Percentiles rank a stretch among this genome's conserved stretches.
phyloP scores from a whole-genome alignment of 2,113 vertebrate genomes.

The Pseudorhombus dupliciocellatus region DNA sequence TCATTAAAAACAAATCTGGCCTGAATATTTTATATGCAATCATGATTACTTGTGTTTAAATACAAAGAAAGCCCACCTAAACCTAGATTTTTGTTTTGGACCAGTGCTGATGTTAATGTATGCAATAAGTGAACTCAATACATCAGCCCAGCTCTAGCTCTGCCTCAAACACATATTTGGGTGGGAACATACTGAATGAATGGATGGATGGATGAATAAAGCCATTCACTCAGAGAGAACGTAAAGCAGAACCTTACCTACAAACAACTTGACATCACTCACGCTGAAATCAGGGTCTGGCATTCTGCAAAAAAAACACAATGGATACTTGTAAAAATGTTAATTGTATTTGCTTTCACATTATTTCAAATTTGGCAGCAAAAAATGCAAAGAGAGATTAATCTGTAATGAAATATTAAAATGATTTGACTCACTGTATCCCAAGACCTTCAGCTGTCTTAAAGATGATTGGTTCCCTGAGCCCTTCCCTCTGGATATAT shows the following conservation, averaged over 20 bases:
- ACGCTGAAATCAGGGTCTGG: conserved; percentile 96
- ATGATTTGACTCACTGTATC: conserved; percentile 85
- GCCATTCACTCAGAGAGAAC: background rate
- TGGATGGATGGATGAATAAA: background rate
- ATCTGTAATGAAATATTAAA: background rate
- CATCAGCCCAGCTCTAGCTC: background rate
- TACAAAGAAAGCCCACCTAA: background rate
- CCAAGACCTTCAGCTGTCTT: conserved; percentile 91
- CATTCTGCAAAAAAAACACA: conserved; percentile 85
- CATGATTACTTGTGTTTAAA: background rate
- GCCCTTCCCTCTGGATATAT: conserved; percentile 94
- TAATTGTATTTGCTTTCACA: background rate
- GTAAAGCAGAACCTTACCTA: conserved; percentile 84
- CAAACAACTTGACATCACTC: conserved; percentile 96
- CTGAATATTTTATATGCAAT: background rate
- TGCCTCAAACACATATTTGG: background rate
- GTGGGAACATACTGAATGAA: background rate
- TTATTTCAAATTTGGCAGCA: background rate
- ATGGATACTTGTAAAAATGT: background rate
- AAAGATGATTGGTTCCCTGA: conserved; percentile 95
- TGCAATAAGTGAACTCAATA: too few species aligned
- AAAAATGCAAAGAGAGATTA: background rate
- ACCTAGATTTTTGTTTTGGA: background rate
- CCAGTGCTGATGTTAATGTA: background rate
- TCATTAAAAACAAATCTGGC: background rate